Base-by-base conservation (phyloP, 1,140 invertebrate species). In the Drosophila mojavensis region DNA sequence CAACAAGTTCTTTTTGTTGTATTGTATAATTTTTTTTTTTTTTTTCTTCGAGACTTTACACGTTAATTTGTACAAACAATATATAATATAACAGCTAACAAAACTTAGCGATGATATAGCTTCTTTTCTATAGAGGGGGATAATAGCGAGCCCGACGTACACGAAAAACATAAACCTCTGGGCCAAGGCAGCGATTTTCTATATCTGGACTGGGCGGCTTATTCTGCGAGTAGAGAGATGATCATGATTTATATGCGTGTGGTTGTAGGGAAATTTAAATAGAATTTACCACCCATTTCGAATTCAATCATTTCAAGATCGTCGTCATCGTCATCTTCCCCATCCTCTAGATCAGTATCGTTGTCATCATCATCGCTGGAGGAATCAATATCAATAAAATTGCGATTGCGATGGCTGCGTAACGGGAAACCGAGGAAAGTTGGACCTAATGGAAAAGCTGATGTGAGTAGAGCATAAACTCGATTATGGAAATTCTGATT, bases 381-480 rank as follows among this genome's bases (percentile, higher is more conserved):
- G 48, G 66, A 71, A 15, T 78, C 69, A 33, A 67, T 72, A 58
- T 70, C 63, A 26, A 76, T 61, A 36, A 71, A 68, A 50, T 79
- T 73, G 1, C 54, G 60, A 69, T 80, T 62, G 47, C 83, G 84
- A 64, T 74, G 78, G 63, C 78, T 79, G 6, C 78, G 76, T 26
- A 88, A 54, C 3, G 83, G 79, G 39, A 82, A 88, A 17, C 79
- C 83, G 69, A 83, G 59, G 30, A 88, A 88, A 69, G 80, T 77
- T 17, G 66, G 79, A 78, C 88, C 80, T 61, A 86, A n/a, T 64
- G 73, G 55, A 69, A 86, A 85, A 50, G 78, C 81, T 90, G 17
- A 6, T 48, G 45, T n/a, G 24, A 24, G 55, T 26, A 26, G 30
- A 28, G 36, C 11, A 72, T 4, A 56, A 30, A 65, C 39, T 43